Conservation (phyloP, 2,797 vertebrate species). For the Gila robusta region DNA sequence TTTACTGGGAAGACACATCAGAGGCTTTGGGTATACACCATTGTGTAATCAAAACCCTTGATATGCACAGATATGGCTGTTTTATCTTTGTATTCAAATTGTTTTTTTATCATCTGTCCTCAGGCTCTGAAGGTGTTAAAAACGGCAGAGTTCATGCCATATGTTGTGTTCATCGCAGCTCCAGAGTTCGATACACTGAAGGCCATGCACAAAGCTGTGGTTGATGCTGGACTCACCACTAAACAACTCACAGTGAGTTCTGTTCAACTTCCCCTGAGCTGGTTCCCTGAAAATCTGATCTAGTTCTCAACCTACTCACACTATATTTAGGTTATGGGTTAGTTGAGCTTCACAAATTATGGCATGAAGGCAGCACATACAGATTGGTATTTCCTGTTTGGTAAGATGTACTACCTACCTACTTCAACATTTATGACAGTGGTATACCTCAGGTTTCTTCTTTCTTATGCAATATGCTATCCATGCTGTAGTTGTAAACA, state of each 20-base stretch:
- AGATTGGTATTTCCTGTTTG: background rate
- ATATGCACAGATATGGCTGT: background rate
- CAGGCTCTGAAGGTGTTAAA: slow-evolving; percentile 95
- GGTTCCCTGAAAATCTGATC: background rate
- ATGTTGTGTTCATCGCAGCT: slow-evolving; percentile 95
- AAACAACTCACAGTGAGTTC: slow-evolving; percentile 93
- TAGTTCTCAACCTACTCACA: background rate
- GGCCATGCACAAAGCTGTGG: slow-evolving; percentile 94
- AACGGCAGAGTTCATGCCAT: slow-evolving; percentile 98
- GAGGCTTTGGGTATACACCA: background rate
- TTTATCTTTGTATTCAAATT: background rate
- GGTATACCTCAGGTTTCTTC: background rate
- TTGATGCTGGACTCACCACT: slow-evolving; percentile 93
- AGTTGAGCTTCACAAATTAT: background rate
- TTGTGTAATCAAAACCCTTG: background rate
- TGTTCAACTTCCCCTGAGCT: background rate
- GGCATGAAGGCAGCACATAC: too few relatives aligned
- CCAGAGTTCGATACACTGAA: slow-evolving; percentile 94
- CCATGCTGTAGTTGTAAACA: background rate
- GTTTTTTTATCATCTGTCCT: slow-evolving; percentile 43
- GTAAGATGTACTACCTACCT: background rate
- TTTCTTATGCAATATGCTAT: background rate
- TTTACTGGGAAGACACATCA: background rate
- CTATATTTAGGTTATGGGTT: background rate
- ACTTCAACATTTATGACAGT: background rate